Base-by-base conservation (phyloP, 1,140 invertebrate genomes). In the Branchinecta lynchi region DNA sequence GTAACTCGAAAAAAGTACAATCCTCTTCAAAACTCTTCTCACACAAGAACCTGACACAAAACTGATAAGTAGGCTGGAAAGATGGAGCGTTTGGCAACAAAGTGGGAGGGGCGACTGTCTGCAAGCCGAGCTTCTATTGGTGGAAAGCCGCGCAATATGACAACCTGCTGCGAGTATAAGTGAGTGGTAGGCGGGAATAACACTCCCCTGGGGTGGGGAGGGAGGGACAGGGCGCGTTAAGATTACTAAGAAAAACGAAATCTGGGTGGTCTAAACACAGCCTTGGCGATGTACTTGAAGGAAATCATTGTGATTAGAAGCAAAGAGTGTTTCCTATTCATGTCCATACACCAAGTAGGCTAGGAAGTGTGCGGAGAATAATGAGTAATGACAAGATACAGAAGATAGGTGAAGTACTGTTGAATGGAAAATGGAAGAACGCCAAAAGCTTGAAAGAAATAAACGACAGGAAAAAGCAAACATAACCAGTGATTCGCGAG, bases 61-160 rank as follows among this genome's bases (percentile, higher is more conserved):
- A 60, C 51, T 60, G 51, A 60, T 60, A 60, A 60, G 51, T 60
- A 60, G 51, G 51, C 51, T 15, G 51, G 51, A 15, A 60, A 60
- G 17, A 60, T 60, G 12, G 51, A 60, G 17, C 51, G 51, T 60
- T 60, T 20, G 12, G 51, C 12, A 20, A 60, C 51, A 60, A 60
- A 60, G 17, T 15, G 12, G 12, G 51, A 60, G 51, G 12, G 51
- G 51, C 12, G 51, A 12, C 17, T 60, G 17, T 15, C 17, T 15
- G 12, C 12, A 60, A 60, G 51, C 51, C 12, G 17, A 15, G 17
- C 12, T 60, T 6, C 51, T 20, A 60, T 60, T 60, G 51, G 51
- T 12, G 12, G 51, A 60, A 60, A 60, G 51, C 12, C 32, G 51
- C 51, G 17, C 12, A 60, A 60, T 60, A 60, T 60, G 51, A 60